These are phyloP conservation scores for Bombus balteatus DNA, from an alignment of 1,140 invertebrate genomes.

Conservation along the genomic window DNA sequence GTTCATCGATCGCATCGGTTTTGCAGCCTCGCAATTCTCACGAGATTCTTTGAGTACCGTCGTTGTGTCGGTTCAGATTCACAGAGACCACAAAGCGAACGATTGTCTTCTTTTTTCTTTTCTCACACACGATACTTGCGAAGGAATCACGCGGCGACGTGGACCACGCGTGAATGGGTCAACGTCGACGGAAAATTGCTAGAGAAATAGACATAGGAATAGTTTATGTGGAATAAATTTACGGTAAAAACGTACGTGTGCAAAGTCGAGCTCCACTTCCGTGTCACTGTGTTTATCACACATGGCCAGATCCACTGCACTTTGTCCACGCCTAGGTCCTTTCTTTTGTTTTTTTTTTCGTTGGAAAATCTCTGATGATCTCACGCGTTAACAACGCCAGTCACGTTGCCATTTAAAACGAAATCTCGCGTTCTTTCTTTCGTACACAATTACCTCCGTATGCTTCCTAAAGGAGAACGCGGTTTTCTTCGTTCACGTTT, in stretches of 20 bases:
- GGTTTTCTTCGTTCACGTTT: not conserved
- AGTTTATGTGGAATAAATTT: slow-evolving; percentile 38
- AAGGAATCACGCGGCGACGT: not conserved
- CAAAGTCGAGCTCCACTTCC: slow-evolving; percentile 45
- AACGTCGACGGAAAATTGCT: not conserved
- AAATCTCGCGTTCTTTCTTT: not conserved
- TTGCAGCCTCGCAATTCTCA: not conserved
- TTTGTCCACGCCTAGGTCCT: slow-evolving; percentile 38
- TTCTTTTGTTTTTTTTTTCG: not conserved
- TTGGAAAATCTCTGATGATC: not conserved
- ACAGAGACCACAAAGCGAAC: not conserved
- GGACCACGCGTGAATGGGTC: too few relatives aligned
- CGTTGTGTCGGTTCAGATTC: not conserved
- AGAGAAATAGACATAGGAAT: slow-evolving; percentile 18
- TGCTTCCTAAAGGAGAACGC: not conserved
- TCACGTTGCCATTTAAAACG: too few relatives aligned
- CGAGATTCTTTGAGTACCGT: not conserved
- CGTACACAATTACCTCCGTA: not conserved
- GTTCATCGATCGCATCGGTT: slow-evolving; percentile 12
- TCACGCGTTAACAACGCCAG: not conserved
- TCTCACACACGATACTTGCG: not conserved
- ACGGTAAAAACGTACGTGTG: slow-evolving; percentile 59
- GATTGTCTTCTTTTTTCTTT: not conserved
- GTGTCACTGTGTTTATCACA: slow-evolving; percentile 35
- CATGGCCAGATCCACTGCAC: slow-evolving; percentile 45